Conservation (phyloP, 2,113 vertebrate genomes). For the Podilymbus podiceps region DNA sequence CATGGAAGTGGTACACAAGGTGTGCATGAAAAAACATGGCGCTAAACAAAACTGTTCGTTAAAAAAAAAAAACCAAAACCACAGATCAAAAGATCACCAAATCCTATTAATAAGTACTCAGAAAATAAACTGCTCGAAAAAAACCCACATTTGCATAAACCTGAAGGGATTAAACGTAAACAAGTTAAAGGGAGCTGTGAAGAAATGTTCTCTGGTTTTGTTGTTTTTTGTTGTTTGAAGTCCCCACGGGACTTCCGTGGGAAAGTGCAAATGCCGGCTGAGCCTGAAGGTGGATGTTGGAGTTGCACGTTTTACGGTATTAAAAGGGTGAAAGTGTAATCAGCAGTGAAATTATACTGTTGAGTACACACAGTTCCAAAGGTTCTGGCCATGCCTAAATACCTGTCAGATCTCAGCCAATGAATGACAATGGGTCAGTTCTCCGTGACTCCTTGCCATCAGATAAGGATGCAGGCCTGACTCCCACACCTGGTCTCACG, state of each 20-base stretch:
- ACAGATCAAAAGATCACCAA: not conserved
- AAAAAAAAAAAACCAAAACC: too few species aligned
- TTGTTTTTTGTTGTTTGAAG: not conserved
- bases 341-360: not conserved
- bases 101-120: not conserved
- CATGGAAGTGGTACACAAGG: not conserved
- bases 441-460: rapidly evolving
- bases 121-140: not conserved
- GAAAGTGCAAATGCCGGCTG: not conserved
- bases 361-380: not conserved
- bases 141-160: not conserved
- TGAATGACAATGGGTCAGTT: not conserved
- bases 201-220: not conserved
- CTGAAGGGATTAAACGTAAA: not conserved
- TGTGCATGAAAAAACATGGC: rapidly evolving
- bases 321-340: not conserved
- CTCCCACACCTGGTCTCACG: not conserved
- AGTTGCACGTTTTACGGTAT: not conserved
- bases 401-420: not conserved
- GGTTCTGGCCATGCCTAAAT: not conserved
- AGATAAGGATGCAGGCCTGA: not conserved
- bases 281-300: rapidly evolving
- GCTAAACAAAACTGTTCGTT: not conserved
- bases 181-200: not conserved
- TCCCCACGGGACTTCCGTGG: not conserved